Conservation (phyloP, 53 echinoderm and acorn worm genomes). For the Crossaster papposus region DNA sequence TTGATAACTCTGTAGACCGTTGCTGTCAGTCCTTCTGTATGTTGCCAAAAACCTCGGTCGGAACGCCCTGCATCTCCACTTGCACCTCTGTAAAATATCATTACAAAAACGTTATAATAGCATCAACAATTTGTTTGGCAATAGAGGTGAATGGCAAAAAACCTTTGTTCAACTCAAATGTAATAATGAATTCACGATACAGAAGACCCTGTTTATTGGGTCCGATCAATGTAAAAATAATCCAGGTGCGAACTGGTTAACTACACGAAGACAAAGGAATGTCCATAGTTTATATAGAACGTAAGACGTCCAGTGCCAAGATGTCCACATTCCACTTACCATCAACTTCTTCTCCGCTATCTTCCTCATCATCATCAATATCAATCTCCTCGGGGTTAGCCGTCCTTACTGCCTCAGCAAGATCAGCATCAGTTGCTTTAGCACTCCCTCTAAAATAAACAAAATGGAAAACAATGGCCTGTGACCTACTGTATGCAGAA, state of each 20-base stretch:
- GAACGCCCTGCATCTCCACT: slow-evolving; percentile 78
- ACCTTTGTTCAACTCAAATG: too few relatives aligned
- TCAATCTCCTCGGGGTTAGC: slow-evolving; percentile 95
- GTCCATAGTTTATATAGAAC: too few relatives aligned
- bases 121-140: neutral
- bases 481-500: too few relatives aligned
- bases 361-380: slow-evolving; percentile 92
- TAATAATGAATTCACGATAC: too few relatives aligned
- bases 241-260: too few relatives aligned
- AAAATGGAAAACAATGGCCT: neutral
- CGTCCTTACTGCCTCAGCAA: slow-evolving; percentile 85
- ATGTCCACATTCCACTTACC: slow-evolving; percentile 60
- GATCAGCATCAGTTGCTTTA: slow-evolving; percentile 78
- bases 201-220: too few relatives aligned
- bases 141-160: neutral
- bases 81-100: slow-evolving; percentile 74
- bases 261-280: too few relatives aligned
- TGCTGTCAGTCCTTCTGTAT: slow-evolving; percentile 41
- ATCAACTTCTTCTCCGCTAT: slow-evolving; percentile 88
- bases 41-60: slow-evolving; percentile 84
- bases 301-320: neutral
- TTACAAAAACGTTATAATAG: neutral
- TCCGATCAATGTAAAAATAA: too few relatives aligned
- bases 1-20: neutral
- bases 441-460: slow-evolving; percentile 67